Evolutionary conservation across 2,113 vertebrate genomes (phyloP), one percentile per base, ranked within the genome.

Genomic region (Trichechus manatus): DNA sequence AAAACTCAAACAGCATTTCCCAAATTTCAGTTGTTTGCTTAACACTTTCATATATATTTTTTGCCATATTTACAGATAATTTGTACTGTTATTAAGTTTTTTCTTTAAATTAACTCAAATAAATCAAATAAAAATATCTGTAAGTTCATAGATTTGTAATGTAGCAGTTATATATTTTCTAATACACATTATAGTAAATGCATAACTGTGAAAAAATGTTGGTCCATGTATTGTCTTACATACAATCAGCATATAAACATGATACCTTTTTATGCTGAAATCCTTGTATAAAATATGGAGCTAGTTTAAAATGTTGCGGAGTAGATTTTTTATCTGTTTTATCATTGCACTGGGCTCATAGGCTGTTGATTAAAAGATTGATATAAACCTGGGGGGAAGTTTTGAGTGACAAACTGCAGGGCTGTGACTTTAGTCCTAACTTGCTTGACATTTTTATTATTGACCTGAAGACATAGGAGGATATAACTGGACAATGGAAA

Each of bases 251-350:
- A 44, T 83, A 56, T 84, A 70, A 78, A 92, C 33, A 70, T 92
- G 22, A 72, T 86, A 85, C 72, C 4, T 94, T 66, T 93, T 91
- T n/a, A 82, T 78, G 22, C 9, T 68, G 5, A 6, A 86, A 74
- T 77, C 7, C 14, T 81, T 94, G 13, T 92, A 25, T 75, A 87
- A 91, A 95, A 47, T 22, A 91, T 63, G 20, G 79, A 14, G 20
- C 56, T 96, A 85, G 85, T 72, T 96, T 27, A 81, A 95, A 95
- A 78, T 81, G 66, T 33, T 44, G 44, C 6, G n/a, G 7, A 80
- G 33, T 33, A 70, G 47, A 89, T 77, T 85, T 85, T 95, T 94
- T 93, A n/a, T 70, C 9, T 63, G 39, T 83, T 86, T 15, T 17
- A 83, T 5, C 56, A 64, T 70, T 93, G 3, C 6, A 64, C 19